Evolutionary conservation across 2,888 invertebrate genomes (phyloP).

Genomic region (Coecobrya sp.): DNA sequence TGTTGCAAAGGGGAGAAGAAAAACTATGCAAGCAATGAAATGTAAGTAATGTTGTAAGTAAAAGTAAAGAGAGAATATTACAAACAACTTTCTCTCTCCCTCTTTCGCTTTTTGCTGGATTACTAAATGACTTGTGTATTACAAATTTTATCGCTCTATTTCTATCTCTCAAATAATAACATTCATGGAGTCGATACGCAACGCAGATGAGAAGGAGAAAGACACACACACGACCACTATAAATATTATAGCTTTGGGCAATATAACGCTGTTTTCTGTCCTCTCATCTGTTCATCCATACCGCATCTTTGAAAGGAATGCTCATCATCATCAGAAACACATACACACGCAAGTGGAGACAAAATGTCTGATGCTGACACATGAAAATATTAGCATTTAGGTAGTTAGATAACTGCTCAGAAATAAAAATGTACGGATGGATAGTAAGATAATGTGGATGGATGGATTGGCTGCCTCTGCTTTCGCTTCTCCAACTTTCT

Average conservation of each 20-base stretch:
- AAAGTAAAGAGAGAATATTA: slow-evolving; percentile 35
- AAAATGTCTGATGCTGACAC: slow-evolving; percentile 62
- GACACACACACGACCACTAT: not conserved
- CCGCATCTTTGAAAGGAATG: not conserved
- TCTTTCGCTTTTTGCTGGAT: slow-evolving; percentile 2
- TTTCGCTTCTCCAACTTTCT: not conserved
- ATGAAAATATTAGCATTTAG: slow-evolving; percentile 50
- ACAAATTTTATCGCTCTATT: slow-evolving; percentile 63
- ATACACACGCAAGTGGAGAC: slow-evolving; percentile 12
- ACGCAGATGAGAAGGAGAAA: too few species aligned
- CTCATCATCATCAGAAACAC: not conserved
- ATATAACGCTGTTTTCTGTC: not conserved
- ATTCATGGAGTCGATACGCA: not conserved
- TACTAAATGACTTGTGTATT: slow-evolving; percentile 68
- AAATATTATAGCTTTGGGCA: not conserved
- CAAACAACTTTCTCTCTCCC: not conserved
- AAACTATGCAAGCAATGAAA: slow-evolving; percentile 50
- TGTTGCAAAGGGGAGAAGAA: not conserved
- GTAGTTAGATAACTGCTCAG: not conserved
- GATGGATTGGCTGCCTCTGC: not conserved
- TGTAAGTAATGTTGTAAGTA: slow-evolving; percentile 54
- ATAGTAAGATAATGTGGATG: not conserved
- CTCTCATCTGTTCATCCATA: not conserved
- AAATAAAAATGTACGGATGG: not conserved
- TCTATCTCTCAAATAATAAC: slow-evolving; percentile 5